phyloP scores from a whole-genome alignment of 2,113 vertebrate species.

The Pristiophorus japonicus region DNA sequence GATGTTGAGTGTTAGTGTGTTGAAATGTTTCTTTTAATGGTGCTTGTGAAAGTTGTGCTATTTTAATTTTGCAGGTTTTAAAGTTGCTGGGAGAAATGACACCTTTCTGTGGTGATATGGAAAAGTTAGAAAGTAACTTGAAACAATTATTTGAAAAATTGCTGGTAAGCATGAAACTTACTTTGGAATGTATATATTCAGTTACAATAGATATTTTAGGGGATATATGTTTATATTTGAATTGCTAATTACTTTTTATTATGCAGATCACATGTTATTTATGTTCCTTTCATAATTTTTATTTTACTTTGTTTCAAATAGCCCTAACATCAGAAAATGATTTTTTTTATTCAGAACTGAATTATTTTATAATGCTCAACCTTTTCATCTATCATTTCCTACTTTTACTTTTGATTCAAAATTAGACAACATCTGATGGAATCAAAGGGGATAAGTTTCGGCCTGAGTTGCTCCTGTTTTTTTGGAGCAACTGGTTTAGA shows the following conservation, averaged over 20 bases:
- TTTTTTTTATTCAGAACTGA: background rate
- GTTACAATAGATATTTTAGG: background rate
- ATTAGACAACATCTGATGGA: background rate
- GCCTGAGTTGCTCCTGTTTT: too few species aligned
- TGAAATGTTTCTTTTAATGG: background rate
- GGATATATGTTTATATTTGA: background rate
- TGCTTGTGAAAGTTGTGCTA: slow-evolving; percentile 37
- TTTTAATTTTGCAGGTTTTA: slow-evolving; percentile 67
- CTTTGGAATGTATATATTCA: background rate
- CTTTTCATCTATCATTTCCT: background rate
- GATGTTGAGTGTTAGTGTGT: background rate
- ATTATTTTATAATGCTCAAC: background rate
- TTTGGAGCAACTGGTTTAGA: too few species aligned
- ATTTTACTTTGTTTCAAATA: background rate
- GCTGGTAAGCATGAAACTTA: slow-evolving; percentile 66
- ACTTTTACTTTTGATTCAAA: background rate
- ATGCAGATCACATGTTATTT: background rate
- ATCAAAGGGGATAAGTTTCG: too few species aligned
- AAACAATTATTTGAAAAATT: slow-evolving; percentile 91
- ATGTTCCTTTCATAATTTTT: background rate
- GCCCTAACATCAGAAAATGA: background rate
- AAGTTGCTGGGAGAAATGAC: slow-evolving; percentile 98
- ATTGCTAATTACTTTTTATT: background rate
- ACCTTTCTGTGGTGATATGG: slow-evolving; percentile 96
- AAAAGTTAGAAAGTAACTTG: slow-evolving; percentile 92